Conservation (phyloP, 2,797 vertebrate genomes). For the Macropus fuliginosus region DNA sequence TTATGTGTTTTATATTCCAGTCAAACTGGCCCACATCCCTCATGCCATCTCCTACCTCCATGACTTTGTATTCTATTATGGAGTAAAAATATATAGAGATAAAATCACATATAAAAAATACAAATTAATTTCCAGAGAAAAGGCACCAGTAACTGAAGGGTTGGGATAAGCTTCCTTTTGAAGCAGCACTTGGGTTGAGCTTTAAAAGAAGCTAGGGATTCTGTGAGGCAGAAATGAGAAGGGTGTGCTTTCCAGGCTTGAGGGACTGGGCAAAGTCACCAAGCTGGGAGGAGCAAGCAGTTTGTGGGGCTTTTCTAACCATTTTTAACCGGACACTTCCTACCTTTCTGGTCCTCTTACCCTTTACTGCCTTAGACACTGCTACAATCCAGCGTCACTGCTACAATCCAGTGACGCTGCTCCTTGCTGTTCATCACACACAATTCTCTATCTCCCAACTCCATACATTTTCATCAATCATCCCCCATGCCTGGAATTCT, state of each 20-base stretch:
- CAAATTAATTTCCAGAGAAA: background rate
- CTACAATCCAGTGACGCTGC: background rate
- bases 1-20: background rate
- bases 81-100: background rate
- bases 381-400: no score
- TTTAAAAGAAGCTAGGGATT: background rate
- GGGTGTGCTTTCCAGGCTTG: background rate
- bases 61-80: background rate
- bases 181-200: background rate
- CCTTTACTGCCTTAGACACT: background rate
- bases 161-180: background rate
- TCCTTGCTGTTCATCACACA: background rate
- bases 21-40: background rate
- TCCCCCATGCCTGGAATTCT: background rate
- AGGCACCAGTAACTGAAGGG: background rate
- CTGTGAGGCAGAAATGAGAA: background rate
- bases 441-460: no score
- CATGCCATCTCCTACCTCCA: background rate
- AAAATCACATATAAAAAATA: background rate
- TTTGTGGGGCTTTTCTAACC: background rate
- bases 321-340: background rate
- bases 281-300: background rate
- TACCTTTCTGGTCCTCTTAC: background rate
- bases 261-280: background rate
- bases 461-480: background rate